These are phyloP conservation scores for Martes martes DNA, from an alignment of 2,113 vertebrate species.

Conservation along the genomic window DNA sequence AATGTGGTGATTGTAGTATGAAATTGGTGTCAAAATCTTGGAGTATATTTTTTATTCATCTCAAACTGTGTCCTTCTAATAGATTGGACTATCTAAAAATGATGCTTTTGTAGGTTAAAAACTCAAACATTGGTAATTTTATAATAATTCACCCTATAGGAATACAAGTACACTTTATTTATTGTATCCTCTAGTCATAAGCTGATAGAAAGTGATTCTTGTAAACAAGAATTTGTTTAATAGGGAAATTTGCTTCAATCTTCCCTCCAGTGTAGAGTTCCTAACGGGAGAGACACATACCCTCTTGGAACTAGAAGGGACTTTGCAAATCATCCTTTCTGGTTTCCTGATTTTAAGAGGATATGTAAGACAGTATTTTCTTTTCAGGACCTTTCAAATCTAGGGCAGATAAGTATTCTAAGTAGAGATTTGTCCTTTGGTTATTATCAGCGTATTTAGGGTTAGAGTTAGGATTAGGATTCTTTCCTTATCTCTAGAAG, in stretches of 20 bases:
- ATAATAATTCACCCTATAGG: neutral
- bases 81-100: neutral
- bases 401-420: neutral
- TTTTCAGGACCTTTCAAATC: neutral
- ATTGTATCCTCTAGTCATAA: neutral
- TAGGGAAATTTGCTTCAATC: neutral
- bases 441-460: neutral
- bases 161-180: neutral
- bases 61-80: neutral
- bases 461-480: neutral
- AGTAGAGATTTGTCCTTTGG: neutral
- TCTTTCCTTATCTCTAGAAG: neutral
- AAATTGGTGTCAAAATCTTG: neutral
- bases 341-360: neutral
- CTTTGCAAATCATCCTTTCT: neutral
- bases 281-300: neutral
- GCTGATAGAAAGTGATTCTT: neutral
- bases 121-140: neutral
- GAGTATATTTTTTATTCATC: neutral
- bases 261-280: neutral
- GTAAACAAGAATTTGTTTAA: neutral
- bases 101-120: neutral
- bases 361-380: neutral
- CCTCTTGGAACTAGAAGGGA: neutral
- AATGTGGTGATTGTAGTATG: neutral